These are phyloP conservation scores for Luperina testacea DNA, from an alignment of 2,888 invertebrate species.

Conservation along the genomic window DNA sequence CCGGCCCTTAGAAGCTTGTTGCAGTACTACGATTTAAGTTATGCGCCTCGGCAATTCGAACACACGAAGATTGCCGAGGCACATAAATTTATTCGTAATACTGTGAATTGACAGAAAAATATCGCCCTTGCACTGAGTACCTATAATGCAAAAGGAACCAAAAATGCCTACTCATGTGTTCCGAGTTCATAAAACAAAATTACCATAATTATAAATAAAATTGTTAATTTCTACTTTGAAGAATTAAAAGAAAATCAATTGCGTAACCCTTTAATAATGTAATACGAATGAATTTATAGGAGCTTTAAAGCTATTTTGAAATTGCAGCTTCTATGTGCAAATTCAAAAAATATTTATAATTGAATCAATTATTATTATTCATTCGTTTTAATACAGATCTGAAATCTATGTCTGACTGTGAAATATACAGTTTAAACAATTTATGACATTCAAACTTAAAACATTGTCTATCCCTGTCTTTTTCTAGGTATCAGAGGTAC, in stretches of 20 bases:
- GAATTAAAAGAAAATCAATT: not conserved
- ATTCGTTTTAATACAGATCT: conserved; percentile 14
- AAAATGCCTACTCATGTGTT: not conserved
- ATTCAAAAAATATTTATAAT: not conserved
- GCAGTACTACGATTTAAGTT: not conserved
- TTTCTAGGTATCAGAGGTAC: not conserved
- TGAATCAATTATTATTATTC: not conserved
- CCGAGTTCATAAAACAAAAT: not conserved
- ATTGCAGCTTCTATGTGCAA: not conserved
- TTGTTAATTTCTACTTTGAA: not conserved
- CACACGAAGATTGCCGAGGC: not conserved
- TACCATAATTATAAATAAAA: conserved; percentile 4
- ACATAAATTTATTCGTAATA: not conserved
- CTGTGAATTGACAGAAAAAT: not conserved
- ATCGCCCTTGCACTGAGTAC: not conserved
- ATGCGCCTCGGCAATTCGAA: not conserved
- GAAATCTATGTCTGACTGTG: conserved; percentile 18
- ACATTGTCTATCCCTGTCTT: not conserved
- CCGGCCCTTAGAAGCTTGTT: not conserved
- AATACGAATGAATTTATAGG: conserved; percentile 31
- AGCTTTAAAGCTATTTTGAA: conserved; percentile 45
- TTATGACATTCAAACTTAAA: not conserved
- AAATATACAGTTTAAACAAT: conserved; percentile 17
- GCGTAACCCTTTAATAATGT: not conserved
- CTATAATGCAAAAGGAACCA: not conserved